phyloP scores from a whole-genome alignment of 2,797 vertebrate genomes.

The Decapterus maruadsi region DNA sequence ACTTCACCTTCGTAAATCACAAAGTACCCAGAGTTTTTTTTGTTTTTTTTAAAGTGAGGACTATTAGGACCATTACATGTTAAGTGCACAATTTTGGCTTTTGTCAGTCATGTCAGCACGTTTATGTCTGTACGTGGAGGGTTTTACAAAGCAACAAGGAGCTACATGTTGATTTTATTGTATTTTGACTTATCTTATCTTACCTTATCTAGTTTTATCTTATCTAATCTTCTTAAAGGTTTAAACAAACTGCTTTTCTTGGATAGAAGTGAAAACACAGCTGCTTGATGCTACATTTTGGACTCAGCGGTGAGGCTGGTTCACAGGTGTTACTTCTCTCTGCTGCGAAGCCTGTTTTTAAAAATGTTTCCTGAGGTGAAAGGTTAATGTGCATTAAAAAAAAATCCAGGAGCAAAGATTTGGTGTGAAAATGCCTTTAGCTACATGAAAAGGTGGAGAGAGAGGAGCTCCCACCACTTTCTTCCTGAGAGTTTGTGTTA shows the following conservation, averaged over 20 bases:
- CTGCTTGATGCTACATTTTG: background rate
- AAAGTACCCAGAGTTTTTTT: background rate
- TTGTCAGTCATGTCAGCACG: constrained; percentile 24
- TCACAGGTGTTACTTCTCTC: constrained; percentile 16
- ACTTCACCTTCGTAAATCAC: constrained; percentile 13
- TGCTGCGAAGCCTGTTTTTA: background rate
- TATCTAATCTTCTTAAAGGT: too few species aligned
- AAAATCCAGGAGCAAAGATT: constrained; percentile 15
- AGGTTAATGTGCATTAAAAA: constrained; percentile 10
- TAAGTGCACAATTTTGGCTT: background rate
- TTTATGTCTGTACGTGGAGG: background rate
- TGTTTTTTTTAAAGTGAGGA: background rate
- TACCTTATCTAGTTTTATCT: too few species aligned
- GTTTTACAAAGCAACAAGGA: background rate
- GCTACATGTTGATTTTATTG: background rate
- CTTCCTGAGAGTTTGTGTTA: constrained; percentile 1
- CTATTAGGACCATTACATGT: constrained; percentile 10
- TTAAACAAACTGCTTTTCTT: too few species aligned
- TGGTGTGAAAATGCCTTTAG: constrained; percentile 23
- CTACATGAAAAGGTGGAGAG: background rate
- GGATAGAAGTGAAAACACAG: too few species aligned
- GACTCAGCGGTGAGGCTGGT: background rate
- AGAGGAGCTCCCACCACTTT: background rate
- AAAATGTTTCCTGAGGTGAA: constrained; percentile 1
- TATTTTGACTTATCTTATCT: too few species aligned